phyloP scores from a whole-genome alignment of 2,888 invertebrate species.

The Caenorhabditis zanzibari region DNA sequence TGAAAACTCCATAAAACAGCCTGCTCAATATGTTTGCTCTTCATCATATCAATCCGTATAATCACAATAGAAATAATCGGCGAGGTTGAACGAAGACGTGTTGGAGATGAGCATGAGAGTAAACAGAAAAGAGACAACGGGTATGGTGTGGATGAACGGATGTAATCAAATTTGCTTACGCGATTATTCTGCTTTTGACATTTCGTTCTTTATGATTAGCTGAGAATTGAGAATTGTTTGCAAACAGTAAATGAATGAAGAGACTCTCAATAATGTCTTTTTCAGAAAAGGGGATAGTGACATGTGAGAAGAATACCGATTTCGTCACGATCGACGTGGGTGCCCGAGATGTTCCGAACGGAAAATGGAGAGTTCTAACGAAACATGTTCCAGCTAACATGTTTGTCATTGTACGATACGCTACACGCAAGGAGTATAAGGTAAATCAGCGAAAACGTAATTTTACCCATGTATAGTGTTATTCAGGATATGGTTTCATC shows the following conservation, averaged over 20 bases:
- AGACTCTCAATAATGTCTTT: background rate
- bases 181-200: slow-evolving; percentile 65
- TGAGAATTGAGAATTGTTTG: background rate
- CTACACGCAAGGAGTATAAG: slow-evolving; percentile 67
- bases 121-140: slow-evolving; percentile 36
- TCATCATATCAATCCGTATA: background rate
- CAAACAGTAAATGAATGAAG: slow-evolving; percentile 3
- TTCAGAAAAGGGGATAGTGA: slow-evolving; percentile 60
- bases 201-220: slow-evolving; percentile 51
- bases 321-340: slow-evolving; percentile 55
- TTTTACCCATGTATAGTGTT: no score
- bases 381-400: slow-evolving; percentile 74
- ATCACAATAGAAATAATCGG: slow-evolving; percentile 18
- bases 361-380: slow-evolving; percentile 78
- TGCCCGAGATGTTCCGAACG: slow-evolving; percentile 53
- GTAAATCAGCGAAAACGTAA: slow-evolving; percentile 44
- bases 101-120: slow-evolving; percentile 51
- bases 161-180: slow-evolving; percentile 60
- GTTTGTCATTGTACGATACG: slow-evolving; percentile 73
- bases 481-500: slow-evolving; percentile 9
- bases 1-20: no score
- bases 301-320: slow-evolving; percentile 37
- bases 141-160: slow-evolving; percentile 54
- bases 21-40: background rate
- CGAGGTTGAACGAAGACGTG: slow-evolving; percentile 31